Evolutionary conservation across 1,140 invertebrate species (phyloP).

Genomic region (Lepidurus apus): DNA sequence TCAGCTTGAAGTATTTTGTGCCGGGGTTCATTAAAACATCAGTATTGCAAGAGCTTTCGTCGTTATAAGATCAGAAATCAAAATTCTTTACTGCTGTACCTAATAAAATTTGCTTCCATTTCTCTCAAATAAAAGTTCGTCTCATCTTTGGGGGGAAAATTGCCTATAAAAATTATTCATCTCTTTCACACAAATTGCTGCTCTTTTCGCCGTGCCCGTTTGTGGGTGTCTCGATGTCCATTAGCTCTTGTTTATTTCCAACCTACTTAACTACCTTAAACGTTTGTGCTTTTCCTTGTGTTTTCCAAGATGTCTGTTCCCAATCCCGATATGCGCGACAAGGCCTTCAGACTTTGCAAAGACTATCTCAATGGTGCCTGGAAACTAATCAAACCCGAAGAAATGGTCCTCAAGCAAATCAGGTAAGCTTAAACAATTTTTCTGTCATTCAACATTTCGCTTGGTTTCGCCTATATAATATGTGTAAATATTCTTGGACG

Average conservation of each 20-base stretch:
- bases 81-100: too few species aligned
- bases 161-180: too few species aligned
- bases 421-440: slow-evolving; percentile 53
- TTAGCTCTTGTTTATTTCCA: background rate
- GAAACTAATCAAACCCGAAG: slow-evolving; percentile 68
- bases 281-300: background rate
- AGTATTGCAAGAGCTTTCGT: slow-evolving; percentile 14
- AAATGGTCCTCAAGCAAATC: slow-evolving; percentile 70
- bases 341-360: slow-evolving; percentile 75
- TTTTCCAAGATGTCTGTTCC: slow-evolving; percentile 29
- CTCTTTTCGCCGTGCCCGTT: background rate
- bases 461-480: background rate
- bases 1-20: background rate
- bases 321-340: slow-evolving; percentile 64
- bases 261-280: background rate
- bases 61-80: background rate
- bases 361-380: slow-evolving; percentile 81
- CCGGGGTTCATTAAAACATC: background rate
- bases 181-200: too few species aligned
- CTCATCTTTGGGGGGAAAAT: too few species aligned
- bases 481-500: background rate
- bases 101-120: background rate
- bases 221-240: background rate
- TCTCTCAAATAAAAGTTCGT: background rate
- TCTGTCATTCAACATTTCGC: background rate